A percentile compares a stretch with the other conserved stretches of the same genome.
Evolutionary conservation across 2,888 invertebrate species (phyloP).

Genomic region (Cerastis rubricosa): DNA sequence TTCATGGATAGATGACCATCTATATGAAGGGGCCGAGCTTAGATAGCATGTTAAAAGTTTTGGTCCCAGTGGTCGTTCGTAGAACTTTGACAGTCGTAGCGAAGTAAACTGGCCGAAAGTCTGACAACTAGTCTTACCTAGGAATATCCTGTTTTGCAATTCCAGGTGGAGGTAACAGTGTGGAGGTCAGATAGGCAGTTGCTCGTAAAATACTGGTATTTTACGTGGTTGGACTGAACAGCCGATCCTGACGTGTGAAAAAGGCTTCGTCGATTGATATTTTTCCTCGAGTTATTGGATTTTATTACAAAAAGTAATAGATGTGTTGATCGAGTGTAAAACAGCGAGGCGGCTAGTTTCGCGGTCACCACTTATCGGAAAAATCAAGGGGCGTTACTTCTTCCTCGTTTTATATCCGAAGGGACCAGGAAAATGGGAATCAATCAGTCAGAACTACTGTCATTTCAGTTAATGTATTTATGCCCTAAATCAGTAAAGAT

Average conservation of each 20-base stretch:
- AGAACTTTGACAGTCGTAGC: not conserved
- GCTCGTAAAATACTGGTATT: not conserved
- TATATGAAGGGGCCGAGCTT: no score
- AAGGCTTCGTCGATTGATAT: not conserved
- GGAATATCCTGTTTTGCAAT: not conserved
- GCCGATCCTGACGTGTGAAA: not conserved
- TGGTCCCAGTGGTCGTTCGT: no score
- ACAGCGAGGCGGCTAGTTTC: conserved; percentile 2
- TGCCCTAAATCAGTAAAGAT: not conserved
- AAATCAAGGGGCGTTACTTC: conserved; percentile 22
- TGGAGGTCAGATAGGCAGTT: not conserved
- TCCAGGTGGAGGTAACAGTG: not conserved
- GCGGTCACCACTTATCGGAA: not conserved
- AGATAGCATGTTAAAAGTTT: no score
- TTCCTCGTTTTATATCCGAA: not conserved
- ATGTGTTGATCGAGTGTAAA: conserved; percentile 2
- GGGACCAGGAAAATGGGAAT: conserved; percentile 14
- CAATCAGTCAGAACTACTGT: conserved; percentile 14
- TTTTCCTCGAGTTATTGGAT: not conserved
- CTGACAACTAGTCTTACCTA: not conserved
- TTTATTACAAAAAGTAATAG: not conserved
- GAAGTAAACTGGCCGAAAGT: not conserved
- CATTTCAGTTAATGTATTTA: not conserved
- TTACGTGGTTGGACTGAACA: not conserved
- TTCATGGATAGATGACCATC: no score